Conservation (phyloP, 2,888 invertebrate species). For the Onthophagus sagittarius region DNA sequence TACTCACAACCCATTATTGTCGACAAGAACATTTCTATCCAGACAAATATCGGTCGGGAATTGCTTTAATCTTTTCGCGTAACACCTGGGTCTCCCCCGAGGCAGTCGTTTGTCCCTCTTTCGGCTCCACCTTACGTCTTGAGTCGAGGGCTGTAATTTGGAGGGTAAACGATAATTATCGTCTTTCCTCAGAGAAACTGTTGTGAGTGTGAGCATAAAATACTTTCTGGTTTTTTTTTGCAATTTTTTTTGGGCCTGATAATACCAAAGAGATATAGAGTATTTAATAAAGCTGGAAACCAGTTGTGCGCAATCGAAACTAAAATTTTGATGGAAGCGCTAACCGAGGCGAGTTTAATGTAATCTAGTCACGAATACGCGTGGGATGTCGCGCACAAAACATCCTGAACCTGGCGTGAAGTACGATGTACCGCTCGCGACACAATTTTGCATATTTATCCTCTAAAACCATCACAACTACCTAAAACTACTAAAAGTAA, state of each 20-base stretch:
- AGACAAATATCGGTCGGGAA: constrained; percentile 39
- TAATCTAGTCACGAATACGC: not conserved
- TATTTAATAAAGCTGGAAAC: constrained; percentile 9
- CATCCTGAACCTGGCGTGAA: not conserved
- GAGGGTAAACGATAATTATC: constrained; percentile 17
- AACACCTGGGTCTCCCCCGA: constrained; percentile 36
- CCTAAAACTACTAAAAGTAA: too few species aligned
- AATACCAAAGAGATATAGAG: not conserved
- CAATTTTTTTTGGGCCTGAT: too few species aligned
- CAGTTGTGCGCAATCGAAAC: constrained; percentile 8
- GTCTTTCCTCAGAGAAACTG: not conserved
- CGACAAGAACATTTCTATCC: constrained; percentile 33
- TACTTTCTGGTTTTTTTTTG: not conserved
- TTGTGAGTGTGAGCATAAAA: not conserved
- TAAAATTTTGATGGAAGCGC: constrained; percentile 7
- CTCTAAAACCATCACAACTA: too few species aligned
- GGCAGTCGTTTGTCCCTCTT: not conserved
- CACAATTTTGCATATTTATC: not conserved
- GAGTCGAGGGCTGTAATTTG: constrained; percentile 19
- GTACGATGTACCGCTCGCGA: not conserved
- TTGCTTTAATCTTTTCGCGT: constrained; percentile 38
- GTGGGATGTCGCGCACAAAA: not conserved
- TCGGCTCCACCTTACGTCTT: constrained; percentile 12
- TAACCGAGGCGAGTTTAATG: not conserved
- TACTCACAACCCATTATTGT: constrained; percentile 34